A percentile compares a stretch with the other conserved stretches of the same genome.
Conservation (phyloP, 1,140 invertebrate genomes). For the Proctacanthus coquilletti region DNA sequence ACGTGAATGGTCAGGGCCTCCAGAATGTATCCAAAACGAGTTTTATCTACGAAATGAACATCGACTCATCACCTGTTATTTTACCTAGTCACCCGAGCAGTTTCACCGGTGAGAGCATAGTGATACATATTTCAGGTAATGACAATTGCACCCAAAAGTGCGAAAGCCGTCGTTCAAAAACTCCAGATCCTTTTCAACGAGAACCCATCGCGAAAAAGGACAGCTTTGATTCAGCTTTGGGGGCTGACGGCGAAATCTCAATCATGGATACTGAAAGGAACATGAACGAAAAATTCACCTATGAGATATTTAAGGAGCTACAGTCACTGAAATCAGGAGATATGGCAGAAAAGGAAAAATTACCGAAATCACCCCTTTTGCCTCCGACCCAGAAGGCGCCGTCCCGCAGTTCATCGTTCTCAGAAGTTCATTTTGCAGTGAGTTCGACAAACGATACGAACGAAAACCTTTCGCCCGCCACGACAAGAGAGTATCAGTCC, state of each 20-base stretch:
- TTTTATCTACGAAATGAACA: constrained; percentile 1
- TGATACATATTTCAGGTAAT: constrained; percentile 1
- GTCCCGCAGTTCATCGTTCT: neutral
- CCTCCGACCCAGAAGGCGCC: no score
- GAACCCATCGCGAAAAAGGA: constrained; percentile 14
- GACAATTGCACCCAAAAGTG: neutral
- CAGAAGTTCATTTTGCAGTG: neutral
- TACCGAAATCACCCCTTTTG: no score
- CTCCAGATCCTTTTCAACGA: neutral
- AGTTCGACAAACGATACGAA: neutral
- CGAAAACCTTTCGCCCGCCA: neutral
- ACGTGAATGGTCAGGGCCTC: neutral
- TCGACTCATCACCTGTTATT: neutral
- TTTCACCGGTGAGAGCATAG: constrained; percentile 1
- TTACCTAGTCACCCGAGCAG: neutral
- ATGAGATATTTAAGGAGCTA: constrained; percentile 8
- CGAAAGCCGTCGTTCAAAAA: neutral
- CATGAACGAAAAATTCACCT: constrained; percentile 17
- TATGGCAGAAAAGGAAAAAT: neutral
- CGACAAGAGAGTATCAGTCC: neutral
- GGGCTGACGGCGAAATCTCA: constrained; percentile 28
- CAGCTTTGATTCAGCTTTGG: constrained; percentile 32
- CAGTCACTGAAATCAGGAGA: neutral
- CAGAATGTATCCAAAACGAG: constrained; percentile 3
- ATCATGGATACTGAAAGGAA: neutral